These are phyloP conservation scores for Chirona hameri DNA, from an alignment of 2,888 invertebrate genomes.

Conservation along the genomic window DNA sequence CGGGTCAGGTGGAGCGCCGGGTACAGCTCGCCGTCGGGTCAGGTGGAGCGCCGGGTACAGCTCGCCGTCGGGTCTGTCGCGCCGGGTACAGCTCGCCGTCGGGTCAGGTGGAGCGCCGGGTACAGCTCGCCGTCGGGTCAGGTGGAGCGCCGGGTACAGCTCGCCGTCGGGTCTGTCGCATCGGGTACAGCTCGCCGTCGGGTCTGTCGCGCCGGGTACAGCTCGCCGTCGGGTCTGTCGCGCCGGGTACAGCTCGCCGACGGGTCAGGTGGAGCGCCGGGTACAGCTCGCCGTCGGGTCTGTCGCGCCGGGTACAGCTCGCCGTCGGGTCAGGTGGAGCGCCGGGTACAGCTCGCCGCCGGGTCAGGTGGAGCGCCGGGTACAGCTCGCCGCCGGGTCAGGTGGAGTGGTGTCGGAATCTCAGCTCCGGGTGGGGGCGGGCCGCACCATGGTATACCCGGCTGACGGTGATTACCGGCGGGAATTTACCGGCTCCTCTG, in stretches of 20 bases:
- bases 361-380: no score
- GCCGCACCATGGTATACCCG: no score
- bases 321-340: no score
- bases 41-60: not conserved
- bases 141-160: not conserved
- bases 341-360: no score
- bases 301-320: no score
- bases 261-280: no score
- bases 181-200: not conserved
- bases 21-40: not conserved
- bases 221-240: not conserved
- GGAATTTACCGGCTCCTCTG: no score
- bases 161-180: not conserved
- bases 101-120: not conserved
- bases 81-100: not conserved
- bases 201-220: no score
- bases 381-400: not conserved
- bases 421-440: not conserved
- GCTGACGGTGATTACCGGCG: no score
- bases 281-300: no score
- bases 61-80: no score
- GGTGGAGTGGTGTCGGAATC: not conserved
- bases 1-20: not conserved
- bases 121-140: not conserved
- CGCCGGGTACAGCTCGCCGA: not conserved